Percentiles rank a stretch among this genome's conserved stretches.
phyloP scores from a whole-genome alignment of 2,888 invertebrate genomes.

The Leptopterna dolabrata region DNA sequence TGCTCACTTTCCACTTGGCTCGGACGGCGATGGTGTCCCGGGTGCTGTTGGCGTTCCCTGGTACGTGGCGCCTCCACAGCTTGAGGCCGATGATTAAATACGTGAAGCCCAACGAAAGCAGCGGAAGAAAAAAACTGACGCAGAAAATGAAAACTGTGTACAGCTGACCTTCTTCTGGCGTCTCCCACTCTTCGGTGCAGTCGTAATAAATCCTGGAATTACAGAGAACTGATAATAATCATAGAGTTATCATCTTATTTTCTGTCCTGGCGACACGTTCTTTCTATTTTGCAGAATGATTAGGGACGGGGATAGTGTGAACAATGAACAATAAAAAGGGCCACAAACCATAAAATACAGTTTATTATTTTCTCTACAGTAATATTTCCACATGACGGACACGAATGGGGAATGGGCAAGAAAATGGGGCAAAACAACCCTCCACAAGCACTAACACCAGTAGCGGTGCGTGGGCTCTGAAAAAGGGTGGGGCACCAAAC shows the following conservation, averaged over 20 bases:
- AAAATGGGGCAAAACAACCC: no score
- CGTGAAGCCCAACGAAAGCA: conserved; percentile 67
- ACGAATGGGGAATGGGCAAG: no score
- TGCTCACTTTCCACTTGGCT: conserved; percentile 67
- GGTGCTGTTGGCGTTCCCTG: conserved; percentile 68
- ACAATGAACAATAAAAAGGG: no score
- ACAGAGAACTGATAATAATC: neutral
- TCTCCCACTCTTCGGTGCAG: conserved; percentile 63
- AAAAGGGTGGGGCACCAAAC: no score
- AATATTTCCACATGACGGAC: no score
- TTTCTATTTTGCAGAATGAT: no score
- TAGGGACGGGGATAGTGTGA: no score
- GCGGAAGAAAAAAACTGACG: conserved; percentile 66
- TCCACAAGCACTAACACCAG: no score
- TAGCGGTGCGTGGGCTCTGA: no score
- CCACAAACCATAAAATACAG: no score
- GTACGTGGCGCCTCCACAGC: conserved; percentile 67
- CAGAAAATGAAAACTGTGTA: conserved; percentile 65
- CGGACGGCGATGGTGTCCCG: conserved; percentile 67
- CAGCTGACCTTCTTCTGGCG: conserved; percentile 61
- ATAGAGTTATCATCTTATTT: neutral
- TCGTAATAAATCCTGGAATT: conserved; percentile 61
- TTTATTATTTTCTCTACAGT: no score
- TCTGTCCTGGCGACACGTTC: no score
- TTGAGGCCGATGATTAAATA: conserved; percentile 68